Evolutionary conservation across 2,888 invertebrate genomes (phyloP).

Genomic region (Hirtodrosophila cameraria): DNA sequence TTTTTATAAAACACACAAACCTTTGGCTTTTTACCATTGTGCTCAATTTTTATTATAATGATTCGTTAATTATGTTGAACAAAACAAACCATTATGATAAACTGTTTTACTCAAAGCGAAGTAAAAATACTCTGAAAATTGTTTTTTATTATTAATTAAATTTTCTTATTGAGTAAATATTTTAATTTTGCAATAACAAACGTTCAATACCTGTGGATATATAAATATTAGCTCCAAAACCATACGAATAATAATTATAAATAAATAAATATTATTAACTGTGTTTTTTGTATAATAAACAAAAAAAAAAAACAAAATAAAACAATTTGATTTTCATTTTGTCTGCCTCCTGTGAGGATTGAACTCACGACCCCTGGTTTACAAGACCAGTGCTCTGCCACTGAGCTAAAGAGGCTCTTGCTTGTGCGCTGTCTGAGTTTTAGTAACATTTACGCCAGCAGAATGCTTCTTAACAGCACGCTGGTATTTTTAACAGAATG

Average conservation of each 20-base stretch:
- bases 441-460: conserved; percentile 37
- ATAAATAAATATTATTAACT: background rate
- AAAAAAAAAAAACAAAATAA: conserved; percentile 11
- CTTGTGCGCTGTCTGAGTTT: conserved; percentile 30
- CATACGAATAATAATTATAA: too few relatives aligned
- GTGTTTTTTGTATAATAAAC: background rate
- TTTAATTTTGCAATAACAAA: too few relatives aligned
- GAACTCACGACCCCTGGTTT: conserved; percentile 96
- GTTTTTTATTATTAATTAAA: background rate
- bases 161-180: background rate
- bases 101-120: background rate
- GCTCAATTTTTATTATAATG: conserved; percentile 44
- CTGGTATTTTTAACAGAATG: conserved; percentile 16
- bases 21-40: conserved; percentile 35
- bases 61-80: conserved; percentile 10
- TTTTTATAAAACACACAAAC: conserved; percentile 41
- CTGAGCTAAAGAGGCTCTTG: conserved; percentile 93
- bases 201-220: too few relatives aligned
- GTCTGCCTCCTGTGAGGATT: conserved; percentile 93
- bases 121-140: conserved; percentile 2
- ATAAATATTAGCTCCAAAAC: too few relatives aligned
- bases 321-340: background rate
- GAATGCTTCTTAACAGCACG: conserved; percentile 57
- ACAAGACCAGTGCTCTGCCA: conserved; percentile 96
- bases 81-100: background rate